These are phyloP conservation scores for Buphagus erythrorhynchus DNA, from an alignment of 2,797 vertebrate genomes.

Conservation along the genomic window DNA sequence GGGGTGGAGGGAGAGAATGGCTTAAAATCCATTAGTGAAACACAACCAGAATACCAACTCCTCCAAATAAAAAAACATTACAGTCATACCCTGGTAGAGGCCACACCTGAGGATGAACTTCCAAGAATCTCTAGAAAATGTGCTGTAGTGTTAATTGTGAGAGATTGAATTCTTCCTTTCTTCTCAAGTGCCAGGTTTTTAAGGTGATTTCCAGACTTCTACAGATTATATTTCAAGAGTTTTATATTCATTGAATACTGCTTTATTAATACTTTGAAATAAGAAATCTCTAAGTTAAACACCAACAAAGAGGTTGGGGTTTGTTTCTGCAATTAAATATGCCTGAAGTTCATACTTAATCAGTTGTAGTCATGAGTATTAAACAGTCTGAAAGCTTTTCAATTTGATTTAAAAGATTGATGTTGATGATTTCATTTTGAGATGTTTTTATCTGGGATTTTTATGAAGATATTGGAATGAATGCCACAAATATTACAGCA, in stretches of 20 bases:
- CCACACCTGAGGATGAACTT: not conserved
- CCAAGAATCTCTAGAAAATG: not conserved
- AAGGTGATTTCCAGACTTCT: slow-evolving; percentile 23
- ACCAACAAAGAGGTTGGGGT: slow-evolving; percentile 6
- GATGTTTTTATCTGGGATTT: slow-evolving; percentile 46
- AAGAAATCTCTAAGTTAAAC: slow-evolving; percentile 33
- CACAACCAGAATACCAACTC: not conserved
- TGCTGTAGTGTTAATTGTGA: not conserved
- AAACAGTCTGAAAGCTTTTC: slow-evolving; percentile 70
- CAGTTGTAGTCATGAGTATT: slow-evolving; percentile 55
- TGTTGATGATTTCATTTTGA: slow-evolving; percentile 66
- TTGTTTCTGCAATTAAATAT: slow-evolving; percentile 53
- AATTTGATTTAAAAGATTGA: slow-evolving; percentile 65
- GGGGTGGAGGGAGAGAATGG: not conserved
- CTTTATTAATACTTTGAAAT: slow-evolving; percentile 55
- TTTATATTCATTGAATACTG: slow-evolving; percentile 14
- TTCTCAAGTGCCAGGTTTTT: not conserved
- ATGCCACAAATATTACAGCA: slow-evolving; percentile 42
- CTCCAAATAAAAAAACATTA: not conserved
- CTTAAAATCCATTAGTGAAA: not conserved
- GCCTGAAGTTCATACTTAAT: slow-evolving; percentile 56
- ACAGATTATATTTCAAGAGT: not conserved
- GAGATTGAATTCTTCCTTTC: slow-evolving; percentile 29
- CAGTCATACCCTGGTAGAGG: too few relatives aligned
- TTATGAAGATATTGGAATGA: slow-evolving; percentile 30